Evolutionary conservation across 1,140 invertebrate genomes (phyloP).

Genomic region (Babylonia areolata): DNA sequence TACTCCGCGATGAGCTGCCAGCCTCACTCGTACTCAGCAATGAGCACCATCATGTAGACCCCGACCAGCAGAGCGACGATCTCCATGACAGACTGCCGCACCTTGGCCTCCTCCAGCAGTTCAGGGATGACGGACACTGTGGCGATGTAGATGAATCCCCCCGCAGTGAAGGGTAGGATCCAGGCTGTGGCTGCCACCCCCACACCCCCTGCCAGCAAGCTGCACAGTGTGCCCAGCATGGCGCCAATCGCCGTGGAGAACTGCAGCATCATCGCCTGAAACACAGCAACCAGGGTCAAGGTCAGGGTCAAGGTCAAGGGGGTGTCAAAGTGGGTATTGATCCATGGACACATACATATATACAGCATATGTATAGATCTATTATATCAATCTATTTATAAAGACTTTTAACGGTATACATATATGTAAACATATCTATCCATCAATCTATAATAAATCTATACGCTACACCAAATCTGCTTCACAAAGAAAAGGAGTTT

Average conservation of each 20-base stretch:
- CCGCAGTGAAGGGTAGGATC: conserved; percentile 97
- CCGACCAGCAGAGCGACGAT: conserved; percentile 88
- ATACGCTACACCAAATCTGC: no score
- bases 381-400: no score
- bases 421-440: no score
- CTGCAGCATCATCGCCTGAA: conserved; percentile 92
- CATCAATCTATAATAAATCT: no score
- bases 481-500: no score
- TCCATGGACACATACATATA: no score
- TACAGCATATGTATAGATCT: no score
- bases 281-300: no score
- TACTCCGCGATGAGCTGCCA: no score
- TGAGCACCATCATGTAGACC: conserved; percentile 94
- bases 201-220: conserved; percentile 84
- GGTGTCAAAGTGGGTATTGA: no score
- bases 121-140: conserved; percentile 96
- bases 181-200: conserved; percentile 85
- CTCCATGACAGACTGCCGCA: conserved; percentile 91
- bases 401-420: no score
- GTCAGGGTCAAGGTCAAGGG: no score
- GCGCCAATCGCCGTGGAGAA: conserved; percentile 96
- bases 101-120: conserved; percentile 87
- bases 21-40: conserved; percentile 87
- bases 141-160: conserved; percentile 98
- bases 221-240: conserved; percentile 90